Evolutionary conservation across 2,113 vertebrate genomes (phyloP).

Genomic region (Esox niger): DNA sequence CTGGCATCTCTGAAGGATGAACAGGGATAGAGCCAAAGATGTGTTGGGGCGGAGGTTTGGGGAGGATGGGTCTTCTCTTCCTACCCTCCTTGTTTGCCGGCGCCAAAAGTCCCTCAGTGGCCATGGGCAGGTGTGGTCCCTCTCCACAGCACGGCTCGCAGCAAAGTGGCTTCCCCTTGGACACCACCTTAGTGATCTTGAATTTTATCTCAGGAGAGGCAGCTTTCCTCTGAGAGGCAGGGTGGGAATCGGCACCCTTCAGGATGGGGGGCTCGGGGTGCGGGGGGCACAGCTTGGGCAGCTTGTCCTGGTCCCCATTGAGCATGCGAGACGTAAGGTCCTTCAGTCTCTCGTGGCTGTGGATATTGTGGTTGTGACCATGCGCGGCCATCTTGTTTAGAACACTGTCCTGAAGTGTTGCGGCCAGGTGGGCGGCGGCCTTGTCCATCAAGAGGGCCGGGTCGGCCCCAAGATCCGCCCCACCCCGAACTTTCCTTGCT

Average conservation of each 20-base stretch:
- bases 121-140: conserved; percentile 49
- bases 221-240: conserved; percentile 75
- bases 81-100: conserved; percentile 65
- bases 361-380: conserved; percentile 64
- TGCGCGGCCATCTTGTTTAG: conserved; percentile 85
- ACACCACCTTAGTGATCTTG: conserved; percentile 88
- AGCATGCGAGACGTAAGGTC: conserved; percentile 90
- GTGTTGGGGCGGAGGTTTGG: conserved; percentile 32
- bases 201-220: conserved; percentile 85
- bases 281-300: conserved; percentile 75
- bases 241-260: conserved; percentile 79
- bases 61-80: conserved; percentile 66
- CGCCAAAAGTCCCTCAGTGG: conserved; percentile 42
- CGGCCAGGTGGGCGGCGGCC: conserved; percentile 79
- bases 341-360: conserved; percentile 83
- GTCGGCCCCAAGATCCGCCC: conserved; percentile 74
- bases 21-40: background rate
- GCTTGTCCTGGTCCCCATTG: conserved; percentile 83
- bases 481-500: conserved; percentile 77
- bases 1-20: conserved; percentile 13
- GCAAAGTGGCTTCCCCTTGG: conserved; percentile 77
- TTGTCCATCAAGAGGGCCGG: conserved; percentile 87
- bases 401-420: conserved; percentile 84
- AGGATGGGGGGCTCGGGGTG: conserved; percentile 76
- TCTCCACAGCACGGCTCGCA: conserved; percentile 84